Base-by-base conservation (phyloP, 2,113 vertebrate genomes). In the Catharus fuscescens region DNA sequence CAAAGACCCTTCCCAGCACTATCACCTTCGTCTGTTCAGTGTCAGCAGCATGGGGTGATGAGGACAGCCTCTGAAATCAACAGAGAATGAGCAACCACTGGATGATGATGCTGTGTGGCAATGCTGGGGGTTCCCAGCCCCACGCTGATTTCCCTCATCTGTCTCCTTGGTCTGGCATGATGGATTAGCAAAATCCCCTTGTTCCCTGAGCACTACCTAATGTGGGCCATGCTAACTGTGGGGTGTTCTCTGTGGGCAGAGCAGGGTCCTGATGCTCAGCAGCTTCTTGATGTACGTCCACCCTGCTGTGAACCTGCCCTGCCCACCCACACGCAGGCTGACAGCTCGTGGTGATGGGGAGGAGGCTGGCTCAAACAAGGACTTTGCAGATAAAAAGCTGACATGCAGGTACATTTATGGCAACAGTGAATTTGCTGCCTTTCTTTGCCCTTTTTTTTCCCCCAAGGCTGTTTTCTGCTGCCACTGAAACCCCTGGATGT, bases 341-440 rank as follows among this genome's bases (percentile, higher is more conserved):
- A 24, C 0, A 0, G 47, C 32, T 80, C 14, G 6, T 6, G 42
- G 28, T 32, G 85, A 21, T 0, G 1, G 15, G 34, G 32, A 32
- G 26, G 62, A 70, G 42, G 32, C 54, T 26, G 57, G 59, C 52
- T 92, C 64, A 66, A 40, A n/a, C 54, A 38, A 70, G 38, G 34
- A 9, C 32, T 80, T 60, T 62, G 50, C 67, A 73, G 54, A 67
- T 2, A 69, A 24, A 54, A 65, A 80, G 16, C 32, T 73, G 47
- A 57, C 0, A 0, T n/a, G 45, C n/a, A 73, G 47, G n/a, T 25
- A 21, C 40, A 36, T 92, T 77, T 86, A 82, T 83, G 71, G 86
- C 20, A 88, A 42, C 32, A 19, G 12, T 48, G 50, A 69, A 40
- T 71, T 71, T 71, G 5, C 57, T 91, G 29, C 21, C 7, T 38